Conservation (phyloP, 30 jellyfish, hydroid and myxozoan genomes). For the Pelagia noctiluca region DNA sequence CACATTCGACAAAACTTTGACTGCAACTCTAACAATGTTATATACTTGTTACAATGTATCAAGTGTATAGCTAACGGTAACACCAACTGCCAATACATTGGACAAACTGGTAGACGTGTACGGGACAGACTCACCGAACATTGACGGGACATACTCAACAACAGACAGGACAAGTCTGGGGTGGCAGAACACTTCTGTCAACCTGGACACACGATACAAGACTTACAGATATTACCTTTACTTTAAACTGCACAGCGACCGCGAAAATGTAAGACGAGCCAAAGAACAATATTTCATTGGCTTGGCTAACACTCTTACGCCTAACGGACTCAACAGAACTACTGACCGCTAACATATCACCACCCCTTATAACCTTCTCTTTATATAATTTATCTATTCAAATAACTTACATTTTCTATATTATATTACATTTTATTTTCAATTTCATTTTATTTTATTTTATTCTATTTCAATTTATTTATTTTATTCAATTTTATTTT, state of each 20-base stretch:
- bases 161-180: background rate
- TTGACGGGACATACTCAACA: background rate
- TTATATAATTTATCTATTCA: too few relatives aligned
- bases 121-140: background rate
- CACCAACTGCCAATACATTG: background rate
- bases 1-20: background rate
- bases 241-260: background rate
- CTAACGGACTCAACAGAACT: slow-evolving; percentile 2
- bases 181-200: slow-evolving; percentile 8
- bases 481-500: too few relatives aligned
- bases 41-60: background rate
- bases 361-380: too few relatives aligned
- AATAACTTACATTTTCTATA: too few relatives aligned
- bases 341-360: slow-evolving; percentile 4
- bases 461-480: too few relatives aligned
- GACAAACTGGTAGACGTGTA: background rate
- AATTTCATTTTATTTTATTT: too few relatives aligned
- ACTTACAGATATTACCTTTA: background rate
- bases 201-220: background rate
- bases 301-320: background rate
- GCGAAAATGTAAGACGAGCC: background rate
- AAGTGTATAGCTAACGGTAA: background rate
- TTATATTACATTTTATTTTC: too few relatives aligned
- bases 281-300: background rate
- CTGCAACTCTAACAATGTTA: background rate